These are phyloP conservation scores for Egretta garzetta DNA, from an alignment of 2,113 vertebrate genomes.

Conservation along the genomic window DNA sequence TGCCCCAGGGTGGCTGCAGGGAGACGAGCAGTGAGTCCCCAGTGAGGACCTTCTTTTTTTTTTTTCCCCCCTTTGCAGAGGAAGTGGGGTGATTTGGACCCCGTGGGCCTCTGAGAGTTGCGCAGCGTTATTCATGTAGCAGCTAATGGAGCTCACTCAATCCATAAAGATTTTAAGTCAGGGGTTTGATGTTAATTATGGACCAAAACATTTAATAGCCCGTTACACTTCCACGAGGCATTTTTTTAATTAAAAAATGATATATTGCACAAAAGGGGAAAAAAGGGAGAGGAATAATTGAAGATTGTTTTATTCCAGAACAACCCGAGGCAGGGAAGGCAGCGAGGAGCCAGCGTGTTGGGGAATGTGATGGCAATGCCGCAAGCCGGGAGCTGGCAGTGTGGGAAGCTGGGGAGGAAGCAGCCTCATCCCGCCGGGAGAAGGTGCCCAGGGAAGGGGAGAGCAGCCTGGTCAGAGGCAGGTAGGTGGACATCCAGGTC, in stretches of 20 bases:
- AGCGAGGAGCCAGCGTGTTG: accelerated
- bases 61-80: neutral
- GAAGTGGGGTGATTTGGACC: neutral
- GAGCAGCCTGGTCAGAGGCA: neutral
- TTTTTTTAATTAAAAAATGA: conserved; percentile 81
- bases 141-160: conserved; percentile 27
- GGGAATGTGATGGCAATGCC: neutral
- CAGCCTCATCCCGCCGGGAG: neutral
- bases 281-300: conserved; percentile 62
- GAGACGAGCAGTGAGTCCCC: neutral
- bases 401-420: neutral
- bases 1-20: accelerated
- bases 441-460: neutral
- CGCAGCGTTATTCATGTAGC: neutral
- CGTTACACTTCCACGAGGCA: conserved; percentile 64
- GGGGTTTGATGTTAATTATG: conserved; percentile 76
- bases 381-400: neutral
- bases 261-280: neutral
- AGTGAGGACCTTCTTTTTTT: neutral
- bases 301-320: conserved; percentile 54
- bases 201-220: conserved; percentile 73
- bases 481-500: neutral
- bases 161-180: conserved; percentile 51
- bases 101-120: neutral
- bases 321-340: conserved; percentile 8